Percentiles rank a stretch among this genome's conserved stretches.
phyloP scores from a whole-genome alignment of 2,888 invertebrate species.

The Heliothis peltigera region DNA sequence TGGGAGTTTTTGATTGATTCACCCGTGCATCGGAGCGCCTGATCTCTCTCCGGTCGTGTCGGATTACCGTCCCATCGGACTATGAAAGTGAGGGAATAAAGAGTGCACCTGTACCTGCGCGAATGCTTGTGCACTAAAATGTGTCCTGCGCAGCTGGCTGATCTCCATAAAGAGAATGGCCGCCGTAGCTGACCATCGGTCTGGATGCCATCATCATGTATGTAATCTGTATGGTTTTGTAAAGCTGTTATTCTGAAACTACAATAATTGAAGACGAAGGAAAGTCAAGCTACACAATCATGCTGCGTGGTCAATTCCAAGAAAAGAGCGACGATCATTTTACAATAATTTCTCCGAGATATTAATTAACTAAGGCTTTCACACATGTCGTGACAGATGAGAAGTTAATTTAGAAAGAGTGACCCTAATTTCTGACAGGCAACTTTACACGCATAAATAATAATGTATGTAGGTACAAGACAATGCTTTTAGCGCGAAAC shows the following conservation, averaged over 20 bases:
- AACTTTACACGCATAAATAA: constrained; percentile 44
- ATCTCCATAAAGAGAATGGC: too few relatives aligned
- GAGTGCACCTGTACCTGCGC: too few relatives aligned
- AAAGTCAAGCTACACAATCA: constrained; percentile 30
- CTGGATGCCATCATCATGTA: constrained; percentile 43
- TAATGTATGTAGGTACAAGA: constrained; percentile 44
- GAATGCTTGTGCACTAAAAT: too few relatives aligned
- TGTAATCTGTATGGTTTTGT: constrained; percentile 32
- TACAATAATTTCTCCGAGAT: constrained; percentile 33
- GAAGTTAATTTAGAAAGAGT: constrained; percentile 50
- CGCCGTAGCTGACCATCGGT: too few relatives aligned
- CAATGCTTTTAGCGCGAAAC: constrained; percentile 52
- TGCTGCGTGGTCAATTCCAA: constrained; percentile 21
- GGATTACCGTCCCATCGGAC: too few relatives aligned
- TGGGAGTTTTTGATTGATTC: too few relatives aligned
- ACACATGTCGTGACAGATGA: constrained; percentile 29
- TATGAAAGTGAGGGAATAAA: too few relatives aligned
- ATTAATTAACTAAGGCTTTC: constrained; percentile 38
- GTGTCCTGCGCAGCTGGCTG: too few relatives aligned
- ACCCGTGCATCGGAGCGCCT: too few relatives aligned
- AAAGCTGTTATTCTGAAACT: constrained; percentile 33
- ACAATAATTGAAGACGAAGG: constrained; percentile 46
- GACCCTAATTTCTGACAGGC: constrained; percentile 53
- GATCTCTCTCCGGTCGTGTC: too few relatives aligned
- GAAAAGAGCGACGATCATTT: constrained; percentile 33